phyloP scores from a whole-genome alignment of 2,113 vertebrate species.

The Nerophis lumbriciformis region DNA sequence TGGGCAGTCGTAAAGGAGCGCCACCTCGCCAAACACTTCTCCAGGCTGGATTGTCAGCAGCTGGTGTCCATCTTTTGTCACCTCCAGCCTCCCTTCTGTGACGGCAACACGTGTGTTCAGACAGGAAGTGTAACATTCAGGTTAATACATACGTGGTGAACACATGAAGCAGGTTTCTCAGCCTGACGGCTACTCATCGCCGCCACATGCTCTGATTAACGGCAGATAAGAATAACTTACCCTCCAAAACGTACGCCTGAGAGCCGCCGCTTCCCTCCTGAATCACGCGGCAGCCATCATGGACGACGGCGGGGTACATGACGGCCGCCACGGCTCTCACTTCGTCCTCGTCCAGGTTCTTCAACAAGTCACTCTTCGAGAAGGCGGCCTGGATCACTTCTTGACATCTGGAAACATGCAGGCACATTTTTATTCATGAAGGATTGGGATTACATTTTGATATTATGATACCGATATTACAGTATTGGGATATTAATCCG shows the following conservation, averaged over 20 bases:
- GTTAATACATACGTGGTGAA: constrained; percentile 8
- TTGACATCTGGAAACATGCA: constrained; percentile 54
- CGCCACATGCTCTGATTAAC: constrained; percentile 14
- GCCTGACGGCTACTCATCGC: not conserved
- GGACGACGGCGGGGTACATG: constrained; percentile 54
- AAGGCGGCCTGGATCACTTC: constrained; percentile 63
- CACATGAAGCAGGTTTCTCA: constrained; percentile 1
- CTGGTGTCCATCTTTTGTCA: constrained; percentile 63
- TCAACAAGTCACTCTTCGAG: constrained; percentile 68
- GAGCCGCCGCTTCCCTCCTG: constrained; percentile 66
- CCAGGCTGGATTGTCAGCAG: constrained; percentile 62
- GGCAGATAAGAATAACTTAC: constrained; percentile 44
- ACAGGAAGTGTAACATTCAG: not conserved
- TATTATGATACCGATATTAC: too few species aligned
- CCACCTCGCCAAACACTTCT: constrained; percentile 69
- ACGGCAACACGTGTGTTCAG: constrained; percentile 29
- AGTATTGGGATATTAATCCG: too few species aligned
- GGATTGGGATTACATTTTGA: too few species aligned
- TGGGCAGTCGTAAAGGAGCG: constrained; percentile 68
- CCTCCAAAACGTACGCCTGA: constrained; percentile 72
- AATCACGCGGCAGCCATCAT: constrained; percentile 62
- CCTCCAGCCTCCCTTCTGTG: constrained; percentile 71
- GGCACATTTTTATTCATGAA: not conserved
- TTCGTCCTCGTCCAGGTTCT: constrained; percentile 62
- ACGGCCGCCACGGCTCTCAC: constrained; percentile 59